These are phyloP conservation scores for Schlechtendalia chinensis DNA, from an alignment of 1,140 invertebrate species.

Conservation along the genomic window DNA sequence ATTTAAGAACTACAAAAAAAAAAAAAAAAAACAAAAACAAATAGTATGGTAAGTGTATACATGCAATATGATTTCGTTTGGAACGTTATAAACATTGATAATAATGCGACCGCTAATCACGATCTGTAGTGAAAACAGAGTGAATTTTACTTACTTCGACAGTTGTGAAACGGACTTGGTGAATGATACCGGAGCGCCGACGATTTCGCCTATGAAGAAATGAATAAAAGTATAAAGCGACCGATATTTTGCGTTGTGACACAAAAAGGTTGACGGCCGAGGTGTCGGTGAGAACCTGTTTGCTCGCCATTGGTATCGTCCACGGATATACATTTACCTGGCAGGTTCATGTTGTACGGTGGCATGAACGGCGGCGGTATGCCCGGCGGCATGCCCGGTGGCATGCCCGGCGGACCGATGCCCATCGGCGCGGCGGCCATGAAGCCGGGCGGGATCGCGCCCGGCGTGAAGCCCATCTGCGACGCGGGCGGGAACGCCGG, in stretches of 20 bases:
- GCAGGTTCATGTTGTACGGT: constrained; percentile 31
- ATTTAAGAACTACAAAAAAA: too few species aligned
- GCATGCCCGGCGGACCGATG: constrained; percentile 39
- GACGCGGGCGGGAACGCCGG: constrained; percentile 19
- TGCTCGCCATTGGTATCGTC: too few species aligned
- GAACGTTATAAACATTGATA: not conserved
- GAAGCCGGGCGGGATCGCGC: constrained; percentile 26
- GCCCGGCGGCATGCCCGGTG: constrained; percentile 38
- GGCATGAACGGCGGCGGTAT: constrained; percentile 36
- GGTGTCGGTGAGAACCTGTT: too few species aligned
- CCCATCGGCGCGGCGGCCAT: constrained; percentile 38
- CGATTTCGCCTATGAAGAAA: constrained; percentile 28
- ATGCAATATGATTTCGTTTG: not conserved
- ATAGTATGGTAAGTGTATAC: not conserved
- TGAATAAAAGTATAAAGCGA: too few species aligned
- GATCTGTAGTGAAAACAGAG: not conserved
- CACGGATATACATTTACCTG: too few species aligned
- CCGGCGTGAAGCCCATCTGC: constrained; percentile 29
- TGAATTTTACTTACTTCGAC: constrained; percentile 12
- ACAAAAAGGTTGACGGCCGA: too few species aligned
- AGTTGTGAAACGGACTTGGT: constrained; percentile 10
- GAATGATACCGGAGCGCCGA: constrained; percentile 41
- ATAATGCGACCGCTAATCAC: too few species aligned
- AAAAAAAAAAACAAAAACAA: too few species aligned
- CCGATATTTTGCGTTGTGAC: too few species aligned